phyloP scores from a whole-genome alignment of 30 jellyfish, hydroid and myxozoan species.

The Catostylus mosaicus region DNA sequence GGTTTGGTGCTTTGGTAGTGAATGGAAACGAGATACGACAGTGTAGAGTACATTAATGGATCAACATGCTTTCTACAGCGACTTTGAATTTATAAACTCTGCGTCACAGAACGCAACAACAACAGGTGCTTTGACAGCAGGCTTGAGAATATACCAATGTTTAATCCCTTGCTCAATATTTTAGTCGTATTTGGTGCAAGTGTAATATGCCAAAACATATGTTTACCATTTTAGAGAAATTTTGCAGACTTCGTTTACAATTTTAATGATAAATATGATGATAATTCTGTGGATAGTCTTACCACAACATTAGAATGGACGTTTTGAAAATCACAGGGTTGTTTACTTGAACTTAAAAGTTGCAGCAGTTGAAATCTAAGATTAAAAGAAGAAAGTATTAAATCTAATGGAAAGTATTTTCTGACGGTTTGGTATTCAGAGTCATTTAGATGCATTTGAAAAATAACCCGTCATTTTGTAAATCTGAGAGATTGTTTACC shows the following conservation, averaged over 20 bases:
- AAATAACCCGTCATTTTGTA: neutral
- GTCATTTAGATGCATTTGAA: neutral
- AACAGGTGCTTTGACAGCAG: neutral
- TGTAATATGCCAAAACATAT: too few relatives aligned
- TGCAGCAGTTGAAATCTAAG: conserved; percentile 45
- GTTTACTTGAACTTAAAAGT: neutral
- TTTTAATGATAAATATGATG: too few relatives aligned
- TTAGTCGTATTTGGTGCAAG: neutral
- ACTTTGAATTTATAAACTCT: too few relatives aligned
- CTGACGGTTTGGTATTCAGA: neutral
- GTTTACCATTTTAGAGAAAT: neutral
- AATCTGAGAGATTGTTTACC: conserved; percentile 23
- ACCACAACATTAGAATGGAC: conserved; percentile 43
- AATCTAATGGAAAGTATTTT: neutral
- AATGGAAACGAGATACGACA: too few relatives aligned
- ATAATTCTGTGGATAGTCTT: neutral
- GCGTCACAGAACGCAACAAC: neutral
- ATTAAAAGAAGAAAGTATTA: neutral
- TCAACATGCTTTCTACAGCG: too few relatives aligned
- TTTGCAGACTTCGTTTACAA: neutral
- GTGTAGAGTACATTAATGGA: too few relatives aligned
- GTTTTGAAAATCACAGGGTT: conserved; percentile 21
- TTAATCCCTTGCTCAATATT: neutral
- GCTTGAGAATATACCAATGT: too few relatives aligned
- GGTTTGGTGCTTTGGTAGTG: too few relatives aligned